Evolutionary conservation across 2,113 vertebrate species (phyloP).

Genomic region (Ameiurus melas): DNA sequence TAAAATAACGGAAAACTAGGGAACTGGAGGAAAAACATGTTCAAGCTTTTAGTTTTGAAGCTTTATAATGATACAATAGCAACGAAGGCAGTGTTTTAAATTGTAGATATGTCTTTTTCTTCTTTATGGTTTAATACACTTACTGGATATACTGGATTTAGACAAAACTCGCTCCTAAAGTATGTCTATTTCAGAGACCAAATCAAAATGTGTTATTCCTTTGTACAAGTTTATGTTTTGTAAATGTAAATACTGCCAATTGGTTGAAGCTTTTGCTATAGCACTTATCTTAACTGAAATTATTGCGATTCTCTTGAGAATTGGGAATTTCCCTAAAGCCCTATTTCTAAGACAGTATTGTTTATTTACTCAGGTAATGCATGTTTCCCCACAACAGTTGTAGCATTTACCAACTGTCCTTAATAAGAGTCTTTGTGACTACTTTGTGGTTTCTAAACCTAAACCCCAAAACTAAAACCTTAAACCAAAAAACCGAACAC

Average conservation of each 20-base stretch:
- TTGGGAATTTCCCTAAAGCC: neutral
- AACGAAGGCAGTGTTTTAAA: neutral
- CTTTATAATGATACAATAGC: neutral
- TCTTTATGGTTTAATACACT: neutral
- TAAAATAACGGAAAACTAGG: slow-evolving; percentile 15
- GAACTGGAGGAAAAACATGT: slow-evolving; percentile 12
- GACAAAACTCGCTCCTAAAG: neutral
- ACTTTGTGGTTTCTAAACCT: neutral
- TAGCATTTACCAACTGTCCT: neutral
- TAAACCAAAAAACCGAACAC: neutral
- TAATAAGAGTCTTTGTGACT: neutral
- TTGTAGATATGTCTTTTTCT: neutral
- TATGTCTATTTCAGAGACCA: neutral
- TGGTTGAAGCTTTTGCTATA: neutral
- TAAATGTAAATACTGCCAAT: neutral
- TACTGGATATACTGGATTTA: neutral
- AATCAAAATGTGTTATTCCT: neutral
- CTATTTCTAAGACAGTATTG: neutral
- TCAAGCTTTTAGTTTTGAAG: slow-evolving; percentile 1
- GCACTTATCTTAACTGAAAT: neutral
- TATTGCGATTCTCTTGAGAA: neutral
- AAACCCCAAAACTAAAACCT: neutral
- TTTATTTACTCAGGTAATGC: neutral
- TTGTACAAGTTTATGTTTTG: neutral
- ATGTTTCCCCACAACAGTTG: neutral